These are phyloP conservation scores for Typhlomys cinereus DNA, from an alignment of 2,113 vertebrate genomes.

Conservation along the genomic window DNA sequence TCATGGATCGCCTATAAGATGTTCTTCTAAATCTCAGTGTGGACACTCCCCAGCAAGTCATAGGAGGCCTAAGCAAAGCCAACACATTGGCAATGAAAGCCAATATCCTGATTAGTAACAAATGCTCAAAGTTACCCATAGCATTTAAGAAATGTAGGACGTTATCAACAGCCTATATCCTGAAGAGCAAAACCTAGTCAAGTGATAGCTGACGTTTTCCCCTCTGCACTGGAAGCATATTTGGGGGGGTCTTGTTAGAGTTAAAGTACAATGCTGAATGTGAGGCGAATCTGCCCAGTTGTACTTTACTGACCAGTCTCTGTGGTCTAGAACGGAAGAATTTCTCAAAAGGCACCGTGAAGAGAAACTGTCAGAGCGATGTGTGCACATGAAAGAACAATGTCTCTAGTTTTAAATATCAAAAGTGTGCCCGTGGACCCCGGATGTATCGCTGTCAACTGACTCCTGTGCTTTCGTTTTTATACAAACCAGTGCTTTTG, in stretches of 20 bases:
- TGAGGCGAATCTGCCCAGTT: not conserved
- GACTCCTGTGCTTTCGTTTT: conserved; percentile 5
- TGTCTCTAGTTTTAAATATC: not conserved
- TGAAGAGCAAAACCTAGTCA: not conserved
- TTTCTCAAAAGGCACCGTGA: not conserved
- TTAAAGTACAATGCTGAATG: not conserved
- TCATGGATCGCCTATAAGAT: not conserved
- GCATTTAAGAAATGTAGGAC: not conserved
- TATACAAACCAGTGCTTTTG: conserved; percentile 59
- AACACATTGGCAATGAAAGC: not conserved
- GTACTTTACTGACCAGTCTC: not conserved
- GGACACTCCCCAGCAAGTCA: not conserved
- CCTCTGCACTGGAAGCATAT: not conserved
- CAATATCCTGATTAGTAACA: not conserved
- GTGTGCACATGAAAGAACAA: not conserved
- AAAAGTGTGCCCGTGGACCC: not conserved
- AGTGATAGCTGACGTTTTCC: not conserved
- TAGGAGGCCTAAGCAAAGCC: not conserved
- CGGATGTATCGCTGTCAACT: not conserved
- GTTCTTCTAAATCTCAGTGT: not conserved
- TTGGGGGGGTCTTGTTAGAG: not conserved
- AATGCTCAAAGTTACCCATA: not conserved
- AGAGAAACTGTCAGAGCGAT: not conserved
- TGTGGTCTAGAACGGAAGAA: not conserved
- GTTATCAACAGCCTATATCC: not conserved